These are phyloP conservation scores for Porphyrio hochstetteri DNA, from an alignment of 2,113 vertebrate genomes.

Conservation along the genomic window DNA sequence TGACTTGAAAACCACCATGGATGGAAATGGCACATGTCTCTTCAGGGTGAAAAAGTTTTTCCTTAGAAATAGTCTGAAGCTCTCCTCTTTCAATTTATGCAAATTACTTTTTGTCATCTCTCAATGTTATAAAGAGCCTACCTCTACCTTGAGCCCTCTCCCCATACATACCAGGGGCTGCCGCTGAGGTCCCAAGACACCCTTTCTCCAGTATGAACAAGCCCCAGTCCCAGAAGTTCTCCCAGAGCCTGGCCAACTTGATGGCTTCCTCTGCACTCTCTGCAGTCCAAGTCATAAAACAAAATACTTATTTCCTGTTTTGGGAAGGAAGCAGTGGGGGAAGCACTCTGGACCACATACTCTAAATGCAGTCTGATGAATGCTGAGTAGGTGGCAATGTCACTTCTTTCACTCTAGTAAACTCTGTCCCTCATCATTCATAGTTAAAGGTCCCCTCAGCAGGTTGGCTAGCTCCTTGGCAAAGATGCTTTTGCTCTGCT, in stretches of 20 bases:
- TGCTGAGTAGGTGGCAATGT: neutral
- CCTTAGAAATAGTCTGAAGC: neutral
- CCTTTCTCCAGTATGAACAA: neutral
- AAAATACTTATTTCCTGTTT: neutral
- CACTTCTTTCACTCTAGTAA: neutral
- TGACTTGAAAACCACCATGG: neutral
- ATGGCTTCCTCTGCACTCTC: neutral
- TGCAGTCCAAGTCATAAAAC: neutral
- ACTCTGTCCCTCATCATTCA: neutral
- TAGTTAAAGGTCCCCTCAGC: neutral
- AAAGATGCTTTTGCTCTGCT: neutral
- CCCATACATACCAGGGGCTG: neutral
- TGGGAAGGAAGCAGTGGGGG: neutral
- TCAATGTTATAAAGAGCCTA: neutral
- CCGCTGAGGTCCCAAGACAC: neutral
- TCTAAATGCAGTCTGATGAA: neutral
- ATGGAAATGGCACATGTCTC: neutral
- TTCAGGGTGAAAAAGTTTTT: neutral
- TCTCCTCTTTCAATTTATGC: neutral
- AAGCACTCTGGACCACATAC: neutral
- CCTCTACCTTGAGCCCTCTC: neutral
- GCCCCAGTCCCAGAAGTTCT: rapidly evolving
- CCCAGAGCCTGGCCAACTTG: neutral
- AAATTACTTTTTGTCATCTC: neutral
- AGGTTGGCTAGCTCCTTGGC: neutral